These are phyloP conservation scores for Caretta caretta DNA, from an alignment of 2,113 vertebrate species.

Conservation along the genomic window DNA sequence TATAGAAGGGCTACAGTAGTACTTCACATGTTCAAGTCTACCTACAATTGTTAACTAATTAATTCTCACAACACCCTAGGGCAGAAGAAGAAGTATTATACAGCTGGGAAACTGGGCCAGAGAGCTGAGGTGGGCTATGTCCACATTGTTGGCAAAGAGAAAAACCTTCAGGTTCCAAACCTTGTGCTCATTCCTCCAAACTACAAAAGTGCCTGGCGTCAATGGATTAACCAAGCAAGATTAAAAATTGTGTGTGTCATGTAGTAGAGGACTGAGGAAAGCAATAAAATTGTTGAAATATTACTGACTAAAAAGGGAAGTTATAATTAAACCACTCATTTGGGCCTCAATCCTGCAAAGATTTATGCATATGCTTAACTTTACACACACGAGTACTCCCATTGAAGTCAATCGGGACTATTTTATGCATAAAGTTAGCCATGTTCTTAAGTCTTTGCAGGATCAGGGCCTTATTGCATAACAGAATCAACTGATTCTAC, in stretches of 20 bases:
- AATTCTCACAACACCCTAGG: slow-evolving; percentile 8
- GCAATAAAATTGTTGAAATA: background rate
- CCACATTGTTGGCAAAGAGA: background rate
- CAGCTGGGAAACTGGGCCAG: background rate
- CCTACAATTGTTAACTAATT: background rate
- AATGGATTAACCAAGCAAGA: background rate
- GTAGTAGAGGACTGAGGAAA: background rate
- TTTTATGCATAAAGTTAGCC: background rate
- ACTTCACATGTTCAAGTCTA: background rate
- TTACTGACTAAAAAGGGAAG: background rate
- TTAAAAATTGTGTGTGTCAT: background rate
- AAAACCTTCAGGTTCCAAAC: background rate
- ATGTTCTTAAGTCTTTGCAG: background rate
- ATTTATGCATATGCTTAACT: background rate
- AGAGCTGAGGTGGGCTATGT: background rate
- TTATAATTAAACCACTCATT: background rate
- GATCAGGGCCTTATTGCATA: background rate
- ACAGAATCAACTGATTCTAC: background rate
- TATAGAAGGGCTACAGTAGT: background rate
- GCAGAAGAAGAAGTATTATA: background rate
- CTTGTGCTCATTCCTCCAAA: background rate
- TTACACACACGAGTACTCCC: background rate
- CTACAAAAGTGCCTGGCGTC: background rate
- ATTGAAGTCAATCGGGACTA: background rate
- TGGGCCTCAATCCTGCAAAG: background rate